Percentiles rank a stretch among this genome's conserved stretches.
phyloP scores from a whole-genome alignment of 2,888 invertebrate species.

The Lycia hirtaria region DNA sequence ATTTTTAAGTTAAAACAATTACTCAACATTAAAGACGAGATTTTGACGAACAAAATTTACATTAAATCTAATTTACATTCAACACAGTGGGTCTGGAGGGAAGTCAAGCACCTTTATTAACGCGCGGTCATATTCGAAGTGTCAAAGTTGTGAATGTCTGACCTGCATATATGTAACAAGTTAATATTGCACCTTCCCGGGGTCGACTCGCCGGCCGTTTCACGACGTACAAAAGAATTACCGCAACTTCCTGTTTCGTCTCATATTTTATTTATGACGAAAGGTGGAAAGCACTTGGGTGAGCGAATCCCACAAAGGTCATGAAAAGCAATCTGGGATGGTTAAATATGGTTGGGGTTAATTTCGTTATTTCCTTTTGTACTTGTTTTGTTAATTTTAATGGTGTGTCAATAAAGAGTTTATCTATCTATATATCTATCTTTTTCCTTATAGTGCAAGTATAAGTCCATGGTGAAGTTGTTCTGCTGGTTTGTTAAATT shows the following conservation, averaged over 20 bases:
- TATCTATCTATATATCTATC: too few species aligned
- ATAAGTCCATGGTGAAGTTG: conserved; percentile 30
- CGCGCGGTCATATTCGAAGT: conserved; percentile 6
- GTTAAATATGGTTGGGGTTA: conserved; percentile 21
- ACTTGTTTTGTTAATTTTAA: too few species aligned
- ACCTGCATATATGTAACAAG: conserved; percentile 10
- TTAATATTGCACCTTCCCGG: conserved; percentile 15
- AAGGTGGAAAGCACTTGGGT: conserved; percentile 21
- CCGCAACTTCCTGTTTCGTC: conserved; percentile 20
- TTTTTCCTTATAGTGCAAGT: conserved; percentile 30
- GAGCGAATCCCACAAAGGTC: conserved; percentile 24
- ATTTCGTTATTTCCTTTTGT: too few species aligned
- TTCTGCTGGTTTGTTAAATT: conserved; percentile 40
- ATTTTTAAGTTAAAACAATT: too few species aligned
- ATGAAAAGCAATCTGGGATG: conserved; percentile 27
- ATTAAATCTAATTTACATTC: background rate
- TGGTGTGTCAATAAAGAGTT: too few species aligned
- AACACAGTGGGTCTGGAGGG: background rate
- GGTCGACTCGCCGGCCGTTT: conserved; percentile 6
- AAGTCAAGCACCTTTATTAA: conserved; percentile 2
- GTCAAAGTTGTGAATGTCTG: conserved; percentile 8
- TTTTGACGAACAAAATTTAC: too few species aligned
- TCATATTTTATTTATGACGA: conserved; percentile 23
- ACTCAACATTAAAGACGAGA: too few species aligned
- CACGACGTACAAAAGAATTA: conserved; percentile 10